Percentiles rank a stretch among this genome's conserved stretches.
These are phyloP conservation scores for Ethmia dodecea DNA, from an alignment of 2,888 invertebrate genomes.

Conservation along the genomic window DNA sequence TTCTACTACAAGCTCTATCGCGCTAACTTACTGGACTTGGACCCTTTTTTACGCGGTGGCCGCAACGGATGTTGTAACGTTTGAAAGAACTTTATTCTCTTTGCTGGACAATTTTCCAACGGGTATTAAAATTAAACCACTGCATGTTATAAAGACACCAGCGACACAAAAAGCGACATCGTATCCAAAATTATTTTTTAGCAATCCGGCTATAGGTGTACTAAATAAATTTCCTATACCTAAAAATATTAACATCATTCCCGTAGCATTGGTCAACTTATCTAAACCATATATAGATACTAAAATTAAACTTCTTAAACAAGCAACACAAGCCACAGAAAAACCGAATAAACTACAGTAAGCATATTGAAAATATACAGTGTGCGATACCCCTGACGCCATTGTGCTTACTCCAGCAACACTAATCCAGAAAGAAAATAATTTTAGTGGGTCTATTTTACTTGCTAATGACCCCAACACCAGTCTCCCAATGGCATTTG, in stretches of 20 bases:
- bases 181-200: conserved; percentile 46
- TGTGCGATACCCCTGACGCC: conserved; percentile 43
- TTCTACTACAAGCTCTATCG: too few relatives aligned
- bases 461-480: conserved; percentile 41
- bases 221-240: conserved; percentile 57
- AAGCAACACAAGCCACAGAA: conserved; percentile 41
- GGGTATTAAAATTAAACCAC: conserved; percentile 43
- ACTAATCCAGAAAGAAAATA: conserved; percentile 31
- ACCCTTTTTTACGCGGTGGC: too few relatives aligned
- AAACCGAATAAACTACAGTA: conserved; percentile 52
- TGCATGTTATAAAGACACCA: conserved; percentile 43
- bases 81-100: too few relatives aligned
- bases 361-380: conserved; percentile 49
- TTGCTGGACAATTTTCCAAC: conserved; percentile 18
- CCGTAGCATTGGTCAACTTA: conserved; percentile 62
- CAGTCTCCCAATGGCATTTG: conserved; percentile 51
- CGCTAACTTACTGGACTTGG: too few relatives aligned
- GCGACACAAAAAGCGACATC: conserved; percentile 46
- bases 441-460: conserved; percentile 41
- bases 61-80: too few relatives aligned
- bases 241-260: conserved; percentile 57
- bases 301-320: conserved; percentile 48
- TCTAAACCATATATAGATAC: conserved; percentile 62
- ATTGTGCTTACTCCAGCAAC: conserved; percentile 43
- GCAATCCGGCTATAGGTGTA: conserved; percentile 49